Conservation (phyloP, 2,113 vertebrate genomes). For the Misgurnus anguillicaudatus region DNA sequence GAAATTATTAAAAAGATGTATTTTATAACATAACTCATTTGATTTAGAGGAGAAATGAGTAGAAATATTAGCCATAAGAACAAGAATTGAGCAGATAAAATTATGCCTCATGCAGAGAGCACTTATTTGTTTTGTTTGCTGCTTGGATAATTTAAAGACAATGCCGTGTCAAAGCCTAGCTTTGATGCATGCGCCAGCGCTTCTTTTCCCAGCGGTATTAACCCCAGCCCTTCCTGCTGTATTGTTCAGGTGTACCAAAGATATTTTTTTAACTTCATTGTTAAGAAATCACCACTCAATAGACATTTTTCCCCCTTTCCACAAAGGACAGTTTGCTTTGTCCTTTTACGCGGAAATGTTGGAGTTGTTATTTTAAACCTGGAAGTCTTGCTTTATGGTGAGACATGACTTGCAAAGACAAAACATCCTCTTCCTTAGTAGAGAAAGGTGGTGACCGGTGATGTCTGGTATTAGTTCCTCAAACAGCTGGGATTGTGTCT, state of each 20-base stretch:
- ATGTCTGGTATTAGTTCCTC: constrained; percentile 59
- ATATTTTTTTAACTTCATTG: constrained; percentile 76
- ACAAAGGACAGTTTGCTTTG: constrained; percentile 56
- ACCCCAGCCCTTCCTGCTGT: constrained; percentile 69
- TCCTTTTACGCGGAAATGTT: constrained; percentile 80
- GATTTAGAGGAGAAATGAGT: background rate
- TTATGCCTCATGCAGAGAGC: constrained; percentile 64
- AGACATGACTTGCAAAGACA: constrained; percentile 79
- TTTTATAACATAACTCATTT: background rate
- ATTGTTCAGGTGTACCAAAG: constrained; percentile 76
- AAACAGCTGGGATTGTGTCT: constrained; percentile 68
- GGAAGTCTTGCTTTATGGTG: constrained; percentile 69
- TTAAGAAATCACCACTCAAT: constrained; percentile 60
- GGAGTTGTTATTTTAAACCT: constrained; percentile 73
- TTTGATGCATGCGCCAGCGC: constrained; percentile 74
- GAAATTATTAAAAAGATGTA: background rate
- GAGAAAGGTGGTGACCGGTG: constrained; percentile 71
- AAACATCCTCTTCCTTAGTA: constrained; percentile 85
- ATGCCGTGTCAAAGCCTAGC: constrained; percentile 65
- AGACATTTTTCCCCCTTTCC: constrained; percentile 39
- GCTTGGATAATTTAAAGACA: constrained; percentile 74
- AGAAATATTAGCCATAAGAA: constrained; percentile 44
- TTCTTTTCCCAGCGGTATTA: constrained; percentile 72
- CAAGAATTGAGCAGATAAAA: constrained; percentile 63
- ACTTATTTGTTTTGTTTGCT: constrained; percentile 58